These are phyloP conservation scores for Piaya cayana DNA, from an alignment of 2,113 vertebrate species.

Conservation along the genomic window DNA sequence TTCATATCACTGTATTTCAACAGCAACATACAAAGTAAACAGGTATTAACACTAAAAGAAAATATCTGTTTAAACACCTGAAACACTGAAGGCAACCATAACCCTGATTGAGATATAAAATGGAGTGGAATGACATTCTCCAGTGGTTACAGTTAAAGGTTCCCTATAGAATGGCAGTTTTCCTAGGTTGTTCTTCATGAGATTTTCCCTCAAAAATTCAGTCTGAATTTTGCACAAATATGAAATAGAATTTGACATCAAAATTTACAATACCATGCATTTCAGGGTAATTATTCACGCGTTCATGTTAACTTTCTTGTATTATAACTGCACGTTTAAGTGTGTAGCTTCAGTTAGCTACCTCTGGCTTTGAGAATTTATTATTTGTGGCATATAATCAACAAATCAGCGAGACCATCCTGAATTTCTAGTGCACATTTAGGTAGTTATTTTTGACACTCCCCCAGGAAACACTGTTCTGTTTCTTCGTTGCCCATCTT, in stretches of 20 bases:
- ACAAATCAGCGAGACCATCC: not conserved
- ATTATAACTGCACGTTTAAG: not conserved
- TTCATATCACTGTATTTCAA: slow-evolving; percentile 2
- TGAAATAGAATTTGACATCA: not conserved
- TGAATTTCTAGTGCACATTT: not conserved
- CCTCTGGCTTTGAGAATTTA: not conserved
- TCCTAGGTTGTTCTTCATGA: not conserved
- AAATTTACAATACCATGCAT: not conserved
- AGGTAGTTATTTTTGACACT: not conserved
- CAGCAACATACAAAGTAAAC: slow-evolving; percentile 29
- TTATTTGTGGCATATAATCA: not conserved
- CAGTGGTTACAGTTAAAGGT: not conserved
- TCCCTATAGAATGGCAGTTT: not conserved
- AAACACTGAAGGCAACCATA: not conserved
- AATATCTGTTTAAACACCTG: not conserved
- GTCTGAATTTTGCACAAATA: not conserved
- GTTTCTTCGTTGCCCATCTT: not conserved
- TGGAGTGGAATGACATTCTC: not conserved
- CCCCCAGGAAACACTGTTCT: not conserved
- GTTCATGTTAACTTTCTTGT: not conserved
- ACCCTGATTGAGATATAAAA: not conserved
- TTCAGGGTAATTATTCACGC: not conserved
- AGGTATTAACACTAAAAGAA: not conserved
- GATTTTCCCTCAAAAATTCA: not conserved
- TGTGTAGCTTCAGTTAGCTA: not conserved